Percentiles rank a stretch among this genome's conserved stretches.
phyloP scores from a whole-genome alignment of 2,888 invertebrate genomes.

The Oscheius myriophilus region DNA sequence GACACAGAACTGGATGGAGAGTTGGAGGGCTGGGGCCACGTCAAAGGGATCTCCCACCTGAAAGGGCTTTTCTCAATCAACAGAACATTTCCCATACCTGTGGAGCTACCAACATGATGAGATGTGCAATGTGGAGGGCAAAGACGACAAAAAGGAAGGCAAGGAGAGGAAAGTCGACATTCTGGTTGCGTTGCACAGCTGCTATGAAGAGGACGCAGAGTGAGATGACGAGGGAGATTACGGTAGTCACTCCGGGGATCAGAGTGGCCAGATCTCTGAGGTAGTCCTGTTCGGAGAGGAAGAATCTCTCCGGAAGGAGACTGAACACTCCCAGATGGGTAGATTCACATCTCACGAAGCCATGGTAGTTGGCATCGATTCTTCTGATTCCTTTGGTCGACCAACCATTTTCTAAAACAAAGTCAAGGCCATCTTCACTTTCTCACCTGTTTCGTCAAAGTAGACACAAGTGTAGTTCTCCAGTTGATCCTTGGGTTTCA shows the following conservation, averaged over 20 bases:
- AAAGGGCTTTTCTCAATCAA: neutral
- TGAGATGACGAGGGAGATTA: conserved; percentile 49
- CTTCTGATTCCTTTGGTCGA: conserved; percentile 62
- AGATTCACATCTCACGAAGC: conserved; percentile 65
- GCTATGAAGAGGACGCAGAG: conserved; percentile 62
- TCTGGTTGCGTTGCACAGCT: conserved; percentile 57
- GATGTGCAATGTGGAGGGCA: conserved; percentile 57
- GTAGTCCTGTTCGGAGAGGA: conserved; percentile 42
- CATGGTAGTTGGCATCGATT: conserved; percentile 46
- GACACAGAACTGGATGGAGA: conserved; percentile 52
- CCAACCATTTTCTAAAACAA: conserved; percentile 55
- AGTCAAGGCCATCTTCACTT: neutral
- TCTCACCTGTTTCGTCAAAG: conserved; percentile 57
- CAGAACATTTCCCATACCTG: conserved; percentile 41
- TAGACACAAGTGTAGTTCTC: conserved; percentile 67
- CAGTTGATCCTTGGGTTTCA: conserved; percentile 45
- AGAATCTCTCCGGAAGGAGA: conserved; percentile 61
- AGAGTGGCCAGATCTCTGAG: conserved; percentile 47
- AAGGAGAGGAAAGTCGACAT: conserved; percentile 59
- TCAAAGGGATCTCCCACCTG: conserved; percentile 55
- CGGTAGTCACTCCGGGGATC: conserved; percentile 59
- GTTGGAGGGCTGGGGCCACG: conserved; percentile 48
- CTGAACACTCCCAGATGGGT: conserved; percentile 63
- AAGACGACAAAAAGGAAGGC: conserved; percentile 59
- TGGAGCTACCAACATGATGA: conserved; percentile 53